Conservation (phyloP, 2,113 vertebrate species). For the Bothrops jararaca region DNA sequence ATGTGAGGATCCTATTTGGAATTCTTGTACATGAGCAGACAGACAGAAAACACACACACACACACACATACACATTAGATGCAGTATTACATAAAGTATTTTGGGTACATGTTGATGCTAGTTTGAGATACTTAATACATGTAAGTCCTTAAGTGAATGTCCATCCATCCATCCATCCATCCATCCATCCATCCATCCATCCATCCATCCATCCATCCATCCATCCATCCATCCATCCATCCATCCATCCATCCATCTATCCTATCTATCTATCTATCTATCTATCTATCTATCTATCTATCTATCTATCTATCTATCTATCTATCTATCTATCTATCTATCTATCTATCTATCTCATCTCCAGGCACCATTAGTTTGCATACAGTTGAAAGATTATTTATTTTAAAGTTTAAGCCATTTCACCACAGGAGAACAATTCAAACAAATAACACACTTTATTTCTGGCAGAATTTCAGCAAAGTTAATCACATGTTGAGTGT, state of each 20-base stretch:
- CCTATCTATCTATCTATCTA: too few relatives aligned
- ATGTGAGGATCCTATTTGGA: neutral
- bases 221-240: too few relatives aligned
- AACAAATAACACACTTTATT: conserved; percentile 18
- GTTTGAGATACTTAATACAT: neutral
- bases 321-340: neutral
- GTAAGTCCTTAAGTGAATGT: neutral
- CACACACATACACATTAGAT: neutral
- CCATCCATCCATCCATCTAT: too few relatives aligned
- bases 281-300: too few relatives aligned
- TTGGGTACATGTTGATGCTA: neutral
- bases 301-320: too few relatives aligned
- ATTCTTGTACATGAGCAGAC: neutral
- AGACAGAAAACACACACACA: neutral
- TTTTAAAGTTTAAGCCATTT: neutral
- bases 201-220: too few relatives aligned
- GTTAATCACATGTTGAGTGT: neutral
- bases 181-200: too few relatives aligned
- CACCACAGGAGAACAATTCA: neutral
- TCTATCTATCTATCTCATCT: neutral
- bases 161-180: neutral
- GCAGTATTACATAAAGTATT: neutral
- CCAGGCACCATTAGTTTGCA: neutral
- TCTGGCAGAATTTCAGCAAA: neutral
- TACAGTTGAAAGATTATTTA: neutral